Evolutionary conservation across 1,140 invertebrate species (phyloP).

Genomic region (Drosophila punjabiensis): DNA sequence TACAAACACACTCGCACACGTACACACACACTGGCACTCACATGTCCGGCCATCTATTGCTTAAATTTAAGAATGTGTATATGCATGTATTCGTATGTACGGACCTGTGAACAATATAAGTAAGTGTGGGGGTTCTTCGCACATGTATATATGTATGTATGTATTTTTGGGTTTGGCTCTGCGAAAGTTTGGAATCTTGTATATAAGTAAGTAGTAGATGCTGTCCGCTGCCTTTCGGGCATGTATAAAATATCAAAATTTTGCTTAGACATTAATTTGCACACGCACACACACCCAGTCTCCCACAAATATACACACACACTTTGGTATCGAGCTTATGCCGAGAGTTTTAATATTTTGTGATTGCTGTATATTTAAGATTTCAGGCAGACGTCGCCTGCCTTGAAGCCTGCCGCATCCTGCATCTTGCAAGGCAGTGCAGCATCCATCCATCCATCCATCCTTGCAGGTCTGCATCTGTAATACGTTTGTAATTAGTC

Average conservation of each 20-base stretch:
- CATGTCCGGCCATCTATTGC: constrained; percentile 58
- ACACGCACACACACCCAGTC: not conserved
- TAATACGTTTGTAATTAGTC: constrained; percentile 49
- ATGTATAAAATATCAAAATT: constrained; percentile 54
- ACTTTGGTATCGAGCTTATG: constrained; percentile 31
- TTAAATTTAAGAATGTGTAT: constrained; percentile 53
- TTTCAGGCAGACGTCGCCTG: constrained; percentile 31
- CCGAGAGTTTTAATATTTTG: constrained; percentile 35
- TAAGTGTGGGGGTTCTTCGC: constrained; percentile 37
- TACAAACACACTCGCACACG: constrained; percentile 58
- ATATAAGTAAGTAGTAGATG: constrained; percentile 75
- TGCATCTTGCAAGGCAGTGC: constrained; percentile 17
- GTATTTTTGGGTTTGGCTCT: constrained; percentile 48
- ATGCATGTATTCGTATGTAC: constrained; percentile 39
- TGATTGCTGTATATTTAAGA: constrained; percentile 48
- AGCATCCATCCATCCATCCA: constrained; percentile 3
- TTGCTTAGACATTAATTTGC: constrained; percentile 48
- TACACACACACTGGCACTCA: constrained; percentile 13
- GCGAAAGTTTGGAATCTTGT: constrained; percentile 64
- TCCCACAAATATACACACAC: not conserved
- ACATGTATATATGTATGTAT: constrained; percentile 31
- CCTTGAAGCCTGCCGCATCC: constrained; percentile 17
- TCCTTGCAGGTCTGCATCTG: constrained; percentile 29
- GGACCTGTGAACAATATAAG: constrained; percentile 39
- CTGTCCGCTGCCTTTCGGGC: constrained; percentile 46